phyloP scores from a whole-genome alignment of 2,797 vertebrate species.

The Acrossocheilus wenchowensis region DNA sequence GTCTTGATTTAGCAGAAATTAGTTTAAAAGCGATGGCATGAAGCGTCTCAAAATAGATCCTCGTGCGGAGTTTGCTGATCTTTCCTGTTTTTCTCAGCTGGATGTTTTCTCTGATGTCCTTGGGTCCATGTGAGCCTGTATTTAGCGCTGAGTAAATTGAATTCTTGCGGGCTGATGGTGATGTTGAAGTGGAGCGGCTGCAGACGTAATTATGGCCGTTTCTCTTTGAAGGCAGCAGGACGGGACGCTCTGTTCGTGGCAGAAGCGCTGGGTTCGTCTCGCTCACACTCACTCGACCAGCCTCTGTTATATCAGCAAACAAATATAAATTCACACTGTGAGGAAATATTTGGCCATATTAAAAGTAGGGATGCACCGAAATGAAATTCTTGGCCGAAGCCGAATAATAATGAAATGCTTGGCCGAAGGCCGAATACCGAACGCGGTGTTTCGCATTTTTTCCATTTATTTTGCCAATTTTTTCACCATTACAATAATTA shows the following conservation, averaged over 20 bases:
- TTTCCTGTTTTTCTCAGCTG: neutral
- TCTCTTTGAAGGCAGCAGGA: neutral
- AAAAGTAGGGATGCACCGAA: too few species aligned
- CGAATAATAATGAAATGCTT: too few species aligned
- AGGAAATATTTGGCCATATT: too few species aligned
- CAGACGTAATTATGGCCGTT: neutral
- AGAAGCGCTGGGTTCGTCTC: neutral
- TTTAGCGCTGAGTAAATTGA: neutral
- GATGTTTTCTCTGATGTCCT: neutral
- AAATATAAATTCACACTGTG: too few species aligned
- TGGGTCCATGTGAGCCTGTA: neutral
- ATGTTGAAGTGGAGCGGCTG: neutral
- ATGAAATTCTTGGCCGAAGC: too few species aligned
- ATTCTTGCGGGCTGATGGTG: neutral
- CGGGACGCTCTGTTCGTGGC: neutral
- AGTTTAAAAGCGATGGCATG: neutral
- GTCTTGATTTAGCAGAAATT: neutral
- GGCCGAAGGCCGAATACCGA: too few species aligned
- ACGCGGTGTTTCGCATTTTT: too few species aligned
- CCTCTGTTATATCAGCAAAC: too few species aligned
- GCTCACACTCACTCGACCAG: neutral
- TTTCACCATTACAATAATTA: too few species aligned
- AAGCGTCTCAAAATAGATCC: too few species aligned
- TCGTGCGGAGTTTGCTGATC: neutral
- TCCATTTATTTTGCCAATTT: too few species aligned